These are phyloP conservation scores for Leptosomus discolor DNA, from an alignment of 2,113 vertebrate genomes.

Conservation along the genomic window DNA sequence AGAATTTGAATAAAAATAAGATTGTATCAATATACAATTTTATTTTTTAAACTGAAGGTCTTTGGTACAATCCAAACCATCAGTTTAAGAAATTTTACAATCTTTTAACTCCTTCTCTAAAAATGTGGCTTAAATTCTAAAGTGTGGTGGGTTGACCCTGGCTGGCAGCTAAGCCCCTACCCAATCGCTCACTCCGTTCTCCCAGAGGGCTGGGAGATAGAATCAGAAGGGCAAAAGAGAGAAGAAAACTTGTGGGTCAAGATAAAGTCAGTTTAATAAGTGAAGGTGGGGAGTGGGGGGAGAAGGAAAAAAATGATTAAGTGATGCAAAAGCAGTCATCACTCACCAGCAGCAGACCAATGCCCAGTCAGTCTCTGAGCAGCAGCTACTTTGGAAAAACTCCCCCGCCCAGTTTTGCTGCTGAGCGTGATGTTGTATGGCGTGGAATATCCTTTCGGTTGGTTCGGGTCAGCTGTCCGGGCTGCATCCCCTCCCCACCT, in stretches of 20 bases:
- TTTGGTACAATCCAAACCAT: background rate
- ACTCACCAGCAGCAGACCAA: background rate
- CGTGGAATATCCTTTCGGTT: no score
- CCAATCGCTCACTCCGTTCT: background rate
- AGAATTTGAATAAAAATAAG: background rate
- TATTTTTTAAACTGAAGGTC: background rate
- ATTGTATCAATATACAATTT: background rate
- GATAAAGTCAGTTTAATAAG: background rate
- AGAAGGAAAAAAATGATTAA: background rate
- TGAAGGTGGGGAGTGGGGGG: fast-evolving
- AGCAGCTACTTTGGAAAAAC: background rate
- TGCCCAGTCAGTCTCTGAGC: background rate
- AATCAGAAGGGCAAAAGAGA: background rate
- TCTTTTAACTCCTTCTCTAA: background rate
- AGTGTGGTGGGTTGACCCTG: background rate
- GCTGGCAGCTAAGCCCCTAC: background rate
- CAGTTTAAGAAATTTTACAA: background rate
- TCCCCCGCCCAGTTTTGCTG: background rate
- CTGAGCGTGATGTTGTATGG: background rate
- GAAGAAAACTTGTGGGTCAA: background rate
- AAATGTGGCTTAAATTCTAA: background rate
- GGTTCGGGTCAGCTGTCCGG: background rate
- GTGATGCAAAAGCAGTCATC: background rate
- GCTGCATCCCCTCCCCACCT: fast-evolving
- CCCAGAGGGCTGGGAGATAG: background rate